Percentiles rank a stretch among this genome's conserved stretches.
phyloP scores from a whole-genome alignment of 2,113 vertebrate genomes.

The Sialia sialis region DNA sequence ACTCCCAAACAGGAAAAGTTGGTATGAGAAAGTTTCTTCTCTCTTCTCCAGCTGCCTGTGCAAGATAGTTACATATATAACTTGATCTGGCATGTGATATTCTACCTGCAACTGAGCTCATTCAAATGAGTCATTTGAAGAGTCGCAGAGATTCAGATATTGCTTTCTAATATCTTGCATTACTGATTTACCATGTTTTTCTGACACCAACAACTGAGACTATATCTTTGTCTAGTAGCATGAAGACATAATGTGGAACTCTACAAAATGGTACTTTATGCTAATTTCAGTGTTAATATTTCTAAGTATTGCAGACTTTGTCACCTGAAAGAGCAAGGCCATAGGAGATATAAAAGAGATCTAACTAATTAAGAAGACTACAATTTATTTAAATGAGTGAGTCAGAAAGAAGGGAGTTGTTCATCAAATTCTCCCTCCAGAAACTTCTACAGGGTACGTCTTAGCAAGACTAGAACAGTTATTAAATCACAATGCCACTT shows the following conservation, averaged over 20 bases:
- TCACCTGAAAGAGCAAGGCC: neutral
- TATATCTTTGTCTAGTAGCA: neutral
- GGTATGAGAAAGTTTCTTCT: neutral
- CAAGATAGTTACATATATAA: neutral
- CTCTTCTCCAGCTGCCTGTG: neutral
- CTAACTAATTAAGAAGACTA: neutral
- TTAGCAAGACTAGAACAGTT: neutral
- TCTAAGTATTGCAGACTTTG: neutral
- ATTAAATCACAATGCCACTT: neutral
- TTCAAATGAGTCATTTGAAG: no score
- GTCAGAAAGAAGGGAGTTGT: neutral
- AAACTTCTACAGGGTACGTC: neutral
- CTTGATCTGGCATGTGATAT: neutral
- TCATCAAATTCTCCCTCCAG: neutral
- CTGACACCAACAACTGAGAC: neutral
- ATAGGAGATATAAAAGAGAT: neutral
- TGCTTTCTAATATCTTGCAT: neutral
- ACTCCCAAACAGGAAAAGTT: neutral
- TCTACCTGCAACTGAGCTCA: neutral
- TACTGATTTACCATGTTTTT: neutral
- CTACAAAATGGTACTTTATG: neutral
- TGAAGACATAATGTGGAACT: neutral
- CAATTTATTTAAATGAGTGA: neutral
- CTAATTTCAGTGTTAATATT: neutral
- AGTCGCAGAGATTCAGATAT: neutral